phyloP scores from a whole-genome alignment of 2,888 invertebrate species.

The Sarcophaga variegata region DNA sequence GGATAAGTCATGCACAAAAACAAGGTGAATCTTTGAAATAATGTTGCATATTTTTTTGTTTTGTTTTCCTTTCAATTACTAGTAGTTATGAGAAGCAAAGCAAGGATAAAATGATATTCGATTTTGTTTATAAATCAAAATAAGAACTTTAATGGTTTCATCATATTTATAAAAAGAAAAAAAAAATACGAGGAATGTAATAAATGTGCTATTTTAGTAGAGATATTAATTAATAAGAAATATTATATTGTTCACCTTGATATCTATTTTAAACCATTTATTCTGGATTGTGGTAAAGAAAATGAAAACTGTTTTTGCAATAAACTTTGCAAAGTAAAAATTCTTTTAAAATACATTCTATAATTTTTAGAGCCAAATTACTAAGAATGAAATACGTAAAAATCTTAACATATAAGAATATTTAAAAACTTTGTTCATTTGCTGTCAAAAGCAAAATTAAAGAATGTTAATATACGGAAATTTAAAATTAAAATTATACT shows the following conservation, averaged over 20 bases:
- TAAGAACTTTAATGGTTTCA: background rate
- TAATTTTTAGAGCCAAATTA: background rate
- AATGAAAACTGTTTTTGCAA: background rate
- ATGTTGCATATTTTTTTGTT: background rate
- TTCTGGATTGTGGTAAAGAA: background rate
- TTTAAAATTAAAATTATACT: slow-evolving; percentile 3
- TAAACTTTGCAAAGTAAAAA: slow-evolving; percentile 1
- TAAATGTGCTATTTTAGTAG: slow-evolving; percentile 20
- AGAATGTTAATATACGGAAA: slow-evolving; percentile 17
- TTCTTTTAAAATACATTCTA: background rate
- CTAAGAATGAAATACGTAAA: slow-evolving; percentile 18
- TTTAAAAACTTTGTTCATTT: slow-evolving; percentile 33
- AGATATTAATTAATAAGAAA: slow-evolving; percentile 6
- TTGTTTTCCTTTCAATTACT: slow-evolving; percentile 18
- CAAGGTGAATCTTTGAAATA: background rate
- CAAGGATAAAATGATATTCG: background rate
- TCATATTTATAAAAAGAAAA: slow-evolving; percentile 25
- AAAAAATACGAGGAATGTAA: slow-evolving; percentile 61
- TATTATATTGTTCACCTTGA: slow-evolving; percentile 30
- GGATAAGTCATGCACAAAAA: slow-evolving; percentile 32
- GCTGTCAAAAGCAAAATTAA: slow-evolving; percentile 26
- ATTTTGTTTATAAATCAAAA: slow-evolving; percentile 2
- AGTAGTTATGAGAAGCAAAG: background rate
- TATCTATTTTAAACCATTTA: slow-evolving; percentile 10
- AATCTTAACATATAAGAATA: slow-evolving; percentile 21